Conservation (phyloP, 2,888 invertebrate species). For the Pristionchus mayeri region DNA sequence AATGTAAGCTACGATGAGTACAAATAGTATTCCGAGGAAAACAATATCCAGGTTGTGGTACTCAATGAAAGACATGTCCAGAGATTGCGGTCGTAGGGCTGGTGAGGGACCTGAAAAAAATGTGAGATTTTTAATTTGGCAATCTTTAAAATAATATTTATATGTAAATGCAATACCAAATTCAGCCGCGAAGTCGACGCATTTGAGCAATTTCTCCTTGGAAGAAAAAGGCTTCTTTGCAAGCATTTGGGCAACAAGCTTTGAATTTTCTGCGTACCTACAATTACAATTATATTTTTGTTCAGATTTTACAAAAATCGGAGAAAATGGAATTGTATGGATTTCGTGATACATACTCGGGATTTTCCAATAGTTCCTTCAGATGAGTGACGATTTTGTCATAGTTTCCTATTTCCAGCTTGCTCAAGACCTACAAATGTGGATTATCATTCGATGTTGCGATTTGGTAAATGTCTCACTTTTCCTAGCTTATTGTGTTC, state of each 20-base stretch:
- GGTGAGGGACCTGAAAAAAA: not conserved
- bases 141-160: not conserved
- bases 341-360: not conserved
- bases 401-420: constrained; percentile 7
- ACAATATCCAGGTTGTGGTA: constrained; percentile 37
- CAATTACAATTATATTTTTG: not conserved
- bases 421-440: not conserved
- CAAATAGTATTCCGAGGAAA: not conserved
- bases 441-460: no score
- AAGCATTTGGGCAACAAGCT: constrained; percentile 2
- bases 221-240: constrained; percentile 27
- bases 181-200: constrained; percentile 8
- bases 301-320: not conserved
- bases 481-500: constrained; percentile 24
- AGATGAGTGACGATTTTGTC: not conserved
- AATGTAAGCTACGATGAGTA: not conserved
- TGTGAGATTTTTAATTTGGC: not conserved
- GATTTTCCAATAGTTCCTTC: constrained; percentile 27
- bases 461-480: not conserved
- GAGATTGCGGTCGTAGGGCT: not conserved
- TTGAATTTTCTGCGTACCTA: not conserved
- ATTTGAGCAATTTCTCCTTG: constrained; percentile 24
- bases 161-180: not conserved
- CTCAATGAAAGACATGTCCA: constrained; percentile 6
- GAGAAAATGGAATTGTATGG: not conserved